Conservation (phyloP, 2,113 vertebrate species). For the Andinoacara biseriatus region DNA sequence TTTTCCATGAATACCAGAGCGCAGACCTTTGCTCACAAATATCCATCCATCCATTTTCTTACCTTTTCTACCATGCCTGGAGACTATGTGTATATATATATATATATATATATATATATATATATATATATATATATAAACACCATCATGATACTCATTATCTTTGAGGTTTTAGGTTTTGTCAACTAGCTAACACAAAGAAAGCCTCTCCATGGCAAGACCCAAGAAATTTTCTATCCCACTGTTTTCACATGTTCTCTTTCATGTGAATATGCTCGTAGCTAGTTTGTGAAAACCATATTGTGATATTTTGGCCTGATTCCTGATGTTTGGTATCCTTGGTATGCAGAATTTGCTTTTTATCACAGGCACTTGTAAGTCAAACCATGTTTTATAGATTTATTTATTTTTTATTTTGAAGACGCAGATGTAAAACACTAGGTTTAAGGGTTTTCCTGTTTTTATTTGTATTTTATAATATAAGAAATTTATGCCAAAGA, state of each 20-base stretch:
- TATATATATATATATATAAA: no score
- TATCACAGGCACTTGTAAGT: not conserved
- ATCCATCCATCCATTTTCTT: no score
- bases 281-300: not conserved
- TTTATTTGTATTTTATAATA: not conserved
- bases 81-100: no score
- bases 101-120: no score
- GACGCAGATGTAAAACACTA: not conserved
- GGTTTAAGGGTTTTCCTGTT: not conserved
- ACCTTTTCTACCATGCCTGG: no score
- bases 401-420: not conserved
- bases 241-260: not conserved
- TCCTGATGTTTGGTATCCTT: not conserved
- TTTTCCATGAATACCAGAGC: not conserved
- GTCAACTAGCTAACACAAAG: no score
- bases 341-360: not conserved
- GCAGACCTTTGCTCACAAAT: not conserved
- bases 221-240: no score
- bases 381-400: not conserved
- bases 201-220: no score
- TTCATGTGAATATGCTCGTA: not conserved
- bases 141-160: no score
- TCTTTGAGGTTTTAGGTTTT: no score
- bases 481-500: not conserved
- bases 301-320: rapidly evolving